Base-by-base conservation (phyloP, 2,113 vertebrate species). In the Channa argus region DNA sequence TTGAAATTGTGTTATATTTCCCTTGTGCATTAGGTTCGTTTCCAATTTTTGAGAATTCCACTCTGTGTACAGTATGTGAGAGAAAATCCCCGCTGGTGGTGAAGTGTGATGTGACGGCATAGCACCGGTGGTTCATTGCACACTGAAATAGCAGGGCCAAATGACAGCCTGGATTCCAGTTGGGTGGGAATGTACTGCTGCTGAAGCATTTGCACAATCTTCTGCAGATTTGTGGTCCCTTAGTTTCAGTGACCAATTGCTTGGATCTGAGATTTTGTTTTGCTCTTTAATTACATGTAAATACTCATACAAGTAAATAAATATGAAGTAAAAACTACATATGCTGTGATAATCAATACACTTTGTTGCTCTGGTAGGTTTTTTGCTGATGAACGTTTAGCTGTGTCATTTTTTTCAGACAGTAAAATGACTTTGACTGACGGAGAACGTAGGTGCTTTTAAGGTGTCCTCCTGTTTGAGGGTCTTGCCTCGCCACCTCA, bases 1-100 rank as follows among this genome's bases (percentile, higher is more conserved):
- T 87, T 85, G 88, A 88, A 88, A 92, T 89, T 83, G 88, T 77
- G 83, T 83, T 86, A 71, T 87, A 92, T 91, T 90, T 89, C 89
- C 89, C 89, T 75, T 77, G 91, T 91, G 91, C 84, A 86, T 91
- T 87, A 84, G 84, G 69, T 87, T 81, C 62, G 84, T 87, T 91
- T 89, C 82, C 86, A 76, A 84, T 91, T 89, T 88, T 90, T 74
- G 56, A 74, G 75, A 89, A 84, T 74, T 63, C 61, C 24, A 63
- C 63, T 79, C 71, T 77, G 65, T 70, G 78, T 24, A 24, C 24
- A 24, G 24, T 80, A 70, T 69, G 78, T 56, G 75, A 64, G 59
- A 63, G 76, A 85, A 66, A 79, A 85, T 81, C 60, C 77, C 86
- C 49, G 47, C 71, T 71, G 75, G 74, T 84, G 79, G 47, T 85